Evolutionary conservation across 30 jellyfish, hydroid and myxozoan species (phyloP), one percentile per base, ranked within the genome.

Genomic region (Aurelia aurita complex sp. Pacific): DNA sequence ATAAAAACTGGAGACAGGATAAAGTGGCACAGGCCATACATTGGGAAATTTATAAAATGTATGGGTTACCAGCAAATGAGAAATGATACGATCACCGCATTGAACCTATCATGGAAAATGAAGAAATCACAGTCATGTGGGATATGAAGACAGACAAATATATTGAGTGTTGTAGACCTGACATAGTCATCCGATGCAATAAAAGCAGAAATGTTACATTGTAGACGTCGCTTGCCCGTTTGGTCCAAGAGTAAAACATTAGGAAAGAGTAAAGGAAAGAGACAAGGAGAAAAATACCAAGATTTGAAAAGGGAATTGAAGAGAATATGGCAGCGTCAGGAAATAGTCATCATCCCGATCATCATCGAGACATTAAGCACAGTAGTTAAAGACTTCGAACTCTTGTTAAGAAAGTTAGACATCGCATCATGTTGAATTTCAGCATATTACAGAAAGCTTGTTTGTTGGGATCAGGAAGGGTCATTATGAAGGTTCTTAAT

Each of bases 371-470:
- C 81, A 12, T 36, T 71, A 36, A 34, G 66, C 12, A 71, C 81
- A 71, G 12, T 71, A n/a, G 32, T 19, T 60, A 71, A 29, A 36
- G 32, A 42, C 81, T 71, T 71, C 11, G 66, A 18, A 71, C 4
- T 1, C 35, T 71, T 0, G 81, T 18, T 71, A 29, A 42, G 12
- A 71, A 71, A 71, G 81, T 36, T 71, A 29, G 81, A 71, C 29
- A 23, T 23, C 29, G 29, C 35, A 71, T 71, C 64, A 18, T 29
- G 81, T 72, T 38, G 35, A 71, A 71, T 71, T 71, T 71, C 67
- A 71, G 81, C 35, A 23, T 60, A 42, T 71, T 71, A 71, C 81
- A 71, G 67, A 71, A 71, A 71, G 81, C 81, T 71, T 71, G 81
- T 36, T 71, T 18, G 11, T 36, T 71, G 81, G 67, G 81, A 71